phyloP scores from a whole-genome alignment of 2,797 vertebrate species.

The Coilia nasus region DNA sequence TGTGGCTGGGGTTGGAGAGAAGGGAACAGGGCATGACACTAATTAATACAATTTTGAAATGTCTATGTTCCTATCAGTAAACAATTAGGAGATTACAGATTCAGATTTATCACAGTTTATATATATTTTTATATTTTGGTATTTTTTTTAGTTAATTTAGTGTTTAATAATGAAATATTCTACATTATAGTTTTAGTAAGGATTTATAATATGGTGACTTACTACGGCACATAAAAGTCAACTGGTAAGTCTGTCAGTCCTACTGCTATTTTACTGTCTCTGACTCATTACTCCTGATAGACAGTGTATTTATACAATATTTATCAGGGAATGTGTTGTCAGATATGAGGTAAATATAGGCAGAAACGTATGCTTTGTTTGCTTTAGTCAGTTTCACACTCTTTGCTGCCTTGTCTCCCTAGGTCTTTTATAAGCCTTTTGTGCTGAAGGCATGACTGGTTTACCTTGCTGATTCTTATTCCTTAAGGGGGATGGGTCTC shows the following conservation, averaged over 20 bases:
- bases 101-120: neutral
- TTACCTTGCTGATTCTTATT: neutral
- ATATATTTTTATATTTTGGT: neutral
- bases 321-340: neutral
- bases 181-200: no score
- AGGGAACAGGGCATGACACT: neutral
- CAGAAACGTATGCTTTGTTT: neutral
- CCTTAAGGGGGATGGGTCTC: neutral
- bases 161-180: no score
- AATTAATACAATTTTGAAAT: neutral
- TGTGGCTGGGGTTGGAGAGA: constrained; percentile 17
- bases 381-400: neutral
- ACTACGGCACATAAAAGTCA: neutral
- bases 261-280: neutral
- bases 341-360: neutral
- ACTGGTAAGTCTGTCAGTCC: neutral
- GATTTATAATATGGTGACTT: no score
- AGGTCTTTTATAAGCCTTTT: neutral
- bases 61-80: neutral
- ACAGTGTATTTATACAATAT: neutral
- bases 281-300: neutral
- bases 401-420: neutral
- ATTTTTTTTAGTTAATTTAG: no score
- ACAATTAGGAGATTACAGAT: neutral
- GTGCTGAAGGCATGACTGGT: neutral